A percentile compares a stretch with the other conserved stretches of the same genome.
phyloP scores from a whole-genome alignment of 2,113 vertebrate genomes.

The Pachypanchax playfairii region DNA sequence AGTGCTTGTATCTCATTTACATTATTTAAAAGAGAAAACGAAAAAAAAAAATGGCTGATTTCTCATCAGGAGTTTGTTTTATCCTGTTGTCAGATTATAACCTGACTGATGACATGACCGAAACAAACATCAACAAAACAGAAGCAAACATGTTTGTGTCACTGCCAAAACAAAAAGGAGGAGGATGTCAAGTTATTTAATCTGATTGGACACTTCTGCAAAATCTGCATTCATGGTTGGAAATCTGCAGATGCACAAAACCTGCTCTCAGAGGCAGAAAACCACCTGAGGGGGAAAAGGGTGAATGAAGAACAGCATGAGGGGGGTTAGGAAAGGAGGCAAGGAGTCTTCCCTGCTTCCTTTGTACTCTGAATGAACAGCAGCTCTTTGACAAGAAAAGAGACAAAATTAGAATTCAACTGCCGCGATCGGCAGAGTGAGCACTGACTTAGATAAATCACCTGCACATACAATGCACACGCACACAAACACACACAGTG shows the following conservation, averaged over 20 bases:
- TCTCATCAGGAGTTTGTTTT: constrained; percentile 36
- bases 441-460: constrained; percentile 68
- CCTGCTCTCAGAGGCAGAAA: no score
- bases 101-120: constrained; percentile 51
- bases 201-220: constrained; percentile 34
- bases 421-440: constrained; percentile 40
- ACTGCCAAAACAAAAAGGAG: no score
- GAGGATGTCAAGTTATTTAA: constrained; percentile 16
- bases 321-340: not conserved
- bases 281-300: constrained; percentile 12
- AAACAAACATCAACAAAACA: constrained; percentile 48
- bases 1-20: no score
- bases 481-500: constrained; percentile 10
- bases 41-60: no score
- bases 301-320: not conserved
- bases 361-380: constrained; percentile 61
- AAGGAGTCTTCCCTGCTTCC: constrained; percentile 24
- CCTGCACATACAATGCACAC: constrained; percentile 54
- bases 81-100: constrained; percentile 38
- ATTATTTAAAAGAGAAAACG: no score
- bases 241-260: constrained; percentile 46
- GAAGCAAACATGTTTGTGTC: no score
- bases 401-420: constrained; percentile 67
- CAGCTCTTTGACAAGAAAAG: constrained; percentile 60
- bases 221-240: constrained; percentile 36